phyloP scores from a whole-genome alignment of 1,140 invertebrate species.

The Drosophila insularis region DNA sequence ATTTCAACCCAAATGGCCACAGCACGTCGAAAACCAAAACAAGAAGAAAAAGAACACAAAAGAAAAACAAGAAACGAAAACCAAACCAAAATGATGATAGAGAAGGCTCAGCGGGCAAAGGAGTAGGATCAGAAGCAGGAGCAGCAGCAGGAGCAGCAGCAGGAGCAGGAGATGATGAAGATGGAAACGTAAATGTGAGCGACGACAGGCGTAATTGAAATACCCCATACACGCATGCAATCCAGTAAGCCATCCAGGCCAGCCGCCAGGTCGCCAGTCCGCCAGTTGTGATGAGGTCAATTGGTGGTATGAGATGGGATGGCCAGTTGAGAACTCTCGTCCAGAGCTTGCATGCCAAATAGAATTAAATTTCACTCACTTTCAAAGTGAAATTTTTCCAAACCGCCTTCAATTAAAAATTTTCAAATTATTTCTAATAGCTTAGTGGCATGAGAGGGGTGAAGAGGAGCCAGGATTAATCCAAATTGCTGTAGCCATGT shows the following conservation, averaged over 20 bases:
- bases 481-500: too few relatives aligned
- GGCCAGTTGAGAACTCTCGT: neutral
- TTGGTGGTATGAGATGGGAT: neutral
- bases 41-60: conserved; percentile 12
- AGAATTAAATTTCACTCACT: neutral
- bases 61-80: conserved; percentile 39
- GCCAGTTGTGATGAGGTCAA: neutral
- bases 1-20: conserved; percentile 46
- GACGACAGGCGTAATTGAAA: conserved; percentile 37
- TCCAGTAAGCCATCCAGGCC: neutral
- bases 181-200: neutral
- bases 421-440: neutral
- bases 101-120: neutral
- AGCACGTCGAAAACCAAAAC: conserved; percentile 46
- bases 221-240: conserved; percentile 5
- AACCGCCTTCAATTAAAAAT: neutral
- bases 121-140: too few relatives aligned
- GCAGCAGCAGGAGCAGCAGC: neutral
- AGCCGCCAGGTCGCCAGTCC: too few relatives aligned
- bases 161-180: conserved; percentile 4
- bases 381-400: neutral
- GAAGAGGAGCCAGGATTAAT: too few relatives aligned
- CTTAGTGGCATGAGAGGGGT: neutral
- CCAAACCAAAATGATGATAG: conserved; percentile 17
- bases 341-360: neutral